Conservation (phyloP, 2,113 vertebrate species). For the Leptocoma aspasia region DNA sequence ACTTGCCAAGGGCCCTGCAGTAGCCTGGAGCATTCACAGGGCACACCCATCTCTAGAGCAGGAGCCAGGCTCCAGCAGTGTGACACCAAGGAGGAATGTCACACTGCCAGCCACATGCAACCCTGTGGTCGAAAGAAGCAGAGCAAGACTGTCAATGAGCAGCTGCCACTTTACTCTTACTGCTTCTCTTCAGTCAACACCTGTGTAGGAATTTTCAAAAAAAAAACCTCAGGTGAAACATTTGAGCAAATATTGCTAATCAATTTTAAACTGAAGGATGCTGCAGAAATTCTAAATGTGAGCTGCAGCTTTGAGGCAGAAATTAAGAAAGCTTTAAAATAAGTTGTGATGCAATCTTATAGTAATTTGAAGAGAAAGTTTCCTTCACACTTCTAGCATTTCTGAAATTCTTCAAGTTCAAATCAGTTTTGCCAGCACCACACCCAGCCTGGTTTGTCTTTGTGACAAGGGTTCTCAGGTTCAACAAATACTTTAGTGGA, state of each 20-base stretch:
- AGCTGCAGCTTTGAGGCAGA: background rate
- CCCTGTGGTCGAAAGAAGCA: background rate
- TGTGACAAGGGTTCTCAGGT: background rate
- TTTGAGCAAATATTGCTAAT: background rate
- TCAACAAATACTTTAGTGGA: background rate
- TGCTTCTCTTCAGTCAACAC: background rate
- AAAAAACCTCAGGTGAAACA: background rate
- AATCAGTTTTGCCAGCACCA: background rate
- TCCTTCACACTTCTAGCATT: background rate
- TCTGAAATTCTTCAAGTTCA: background rate
- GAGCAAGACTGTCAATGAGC: background rate
- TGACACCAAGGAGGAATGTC: background rate
- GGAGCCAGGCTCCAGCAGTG: background rate
- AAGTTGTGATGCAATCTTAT: background rate
- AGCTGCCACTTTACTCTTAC: background rate
- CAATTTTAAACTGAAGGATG: background rate
- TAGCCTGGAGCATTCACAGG: fast-evolving
- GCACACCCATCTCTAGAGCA: background rate
- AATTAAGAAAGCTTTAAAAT: background rate
- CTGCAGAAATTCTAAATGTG: background rate
- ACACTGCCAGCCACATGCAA: background rate
- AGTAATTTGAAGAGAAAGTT: background rate
- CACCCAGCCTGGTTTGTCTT: background rate
- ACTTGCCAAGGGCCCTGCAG: background rate
- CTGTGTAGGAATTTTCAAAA: background rate